These are phyloP conservation scores for Bicyclus anynana DNA, from an alignment of 1,140 invertebrate species.

Conservation along the genomic window DNA sequence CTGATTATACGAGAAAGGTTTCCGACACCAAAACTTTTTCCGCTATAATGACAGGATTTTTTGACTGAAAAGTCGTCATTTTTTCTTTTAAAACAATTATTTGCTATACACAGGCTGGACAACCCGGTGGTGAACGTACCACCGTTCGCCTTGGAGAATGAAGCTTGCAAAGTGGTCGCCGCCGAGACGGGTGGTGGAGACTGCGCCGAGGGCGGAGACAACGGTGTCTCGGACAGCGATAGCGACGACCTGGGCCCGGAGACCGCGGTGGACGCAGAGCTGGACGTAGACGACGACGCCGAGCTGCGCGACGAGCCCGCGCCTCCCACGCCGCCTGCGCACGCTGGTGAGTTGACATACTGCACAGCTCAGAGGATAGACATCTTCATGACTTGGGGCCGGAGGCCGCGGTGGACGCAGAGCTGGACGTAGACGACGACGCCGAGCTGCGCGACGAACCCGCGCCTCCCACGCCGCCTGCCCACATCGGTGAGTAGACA, in stretches of 20 bases:
- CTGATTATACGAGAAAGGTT: too few relatives aligned
- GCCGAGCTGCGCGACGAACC: constrained; percentile 74
- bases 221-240: constrained; percentile 50
- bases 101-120: constrained; percentile 70
- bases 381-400: constrained; percentile 62
- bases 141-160: constrained; percentile 62
- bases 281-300: constrained; percentile 71
- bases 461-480: constrained; percentile 77
- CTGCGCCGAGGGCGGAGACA: constrained; percentile 35
- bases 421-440: constrained; percentile 75
- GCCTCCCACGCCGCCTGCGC: constrained; percentile 77
- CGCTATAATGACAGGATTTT: too few relatives aligned
- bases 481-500: constrained; percentile 69
- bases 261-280: constrained; percentile 75
- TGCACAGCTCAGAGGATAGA: background rate
- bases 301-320: constrained; percentile 77
- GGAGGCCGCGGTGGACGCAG: constrained; percentile 73
- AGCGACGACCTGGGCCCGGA: constrained; percentile 72
- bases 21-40: too few relatives aligned
- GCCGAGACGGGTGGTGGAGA: constrained; percentile 30
- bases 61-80: too few relatives aligned
- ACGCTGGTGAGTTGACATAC: constrained; percentile 60
- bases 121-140: constrained; percentile 70
- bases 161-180: constrained; percentile 51
- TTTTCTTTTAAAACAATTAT: too few relatives aligned